Conservation (phyloP, 2,797 vertebrate genomes). For the Parotocinclus haroldoi region DNA sequence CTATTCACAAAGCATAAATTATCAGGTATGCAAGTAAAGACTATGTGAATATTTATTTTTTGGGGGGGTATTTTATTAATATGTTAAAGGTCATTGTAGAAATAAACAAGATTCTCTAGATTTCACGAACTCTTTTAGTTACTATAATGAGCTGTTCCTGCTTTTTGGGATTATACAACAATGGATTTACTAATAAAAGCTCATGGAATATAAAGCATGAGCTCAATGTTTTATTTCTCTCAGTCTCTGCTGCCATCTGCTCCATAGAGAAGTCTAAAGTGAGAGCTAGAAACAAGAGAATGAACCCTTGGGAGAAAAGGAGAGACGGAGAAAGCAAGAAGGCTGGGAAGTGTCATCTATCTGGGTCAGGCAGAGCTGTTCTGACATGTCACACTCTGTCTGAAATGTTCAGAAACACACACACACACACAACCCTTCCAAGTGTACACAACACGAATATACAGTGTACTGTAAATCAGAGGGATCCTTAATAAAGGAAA, state of each 20-base stretch:
- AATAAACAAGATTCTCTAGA: no score
- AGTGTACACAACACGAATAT: no score
- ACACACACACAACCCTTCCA: background rate
- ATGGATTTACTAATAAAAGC: constrained; percentile 16
- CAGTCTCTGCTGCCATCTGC: constrained; percentile 7
- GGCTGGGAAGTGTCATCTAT: constrained; percentile 49
- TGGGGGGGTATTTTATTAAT: no score
- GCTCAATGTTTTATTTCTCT: constrained; percentile 1
- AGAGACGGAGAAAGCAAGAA: constrained; percentile 35
- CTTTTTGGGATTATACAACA: constrained; percentile 8
- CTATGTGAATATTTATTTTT: no score
- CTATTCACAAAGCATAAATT: no score
- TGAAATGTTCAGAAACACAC: constrained; percentile 13
- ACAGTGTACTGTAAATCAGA: no score
- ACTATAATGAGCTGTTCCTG: no score
- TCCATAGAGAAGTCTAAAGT: constrained; percentile 8
- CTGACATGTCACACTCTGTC: constrained; percentile 35
- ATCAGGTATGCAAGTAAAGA: no score
- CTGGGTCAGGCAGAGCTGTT: constrained; percentile 47
- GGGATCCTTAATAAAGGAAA: no score
- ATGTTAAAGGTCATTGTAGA: no score
- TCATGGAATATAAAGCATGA: constrained; percentile 9
- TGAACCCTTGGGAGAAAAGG: constrained; percentile 29
- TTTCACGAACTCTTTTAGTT: no score
- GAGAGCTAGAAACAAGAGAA: constrained; percentile 19